These are phyloP conservation scores for Lycaon pictus DNA, from an alignment of 2,113 vertebrate genomes.

Conservation along the genomic window DNA sequence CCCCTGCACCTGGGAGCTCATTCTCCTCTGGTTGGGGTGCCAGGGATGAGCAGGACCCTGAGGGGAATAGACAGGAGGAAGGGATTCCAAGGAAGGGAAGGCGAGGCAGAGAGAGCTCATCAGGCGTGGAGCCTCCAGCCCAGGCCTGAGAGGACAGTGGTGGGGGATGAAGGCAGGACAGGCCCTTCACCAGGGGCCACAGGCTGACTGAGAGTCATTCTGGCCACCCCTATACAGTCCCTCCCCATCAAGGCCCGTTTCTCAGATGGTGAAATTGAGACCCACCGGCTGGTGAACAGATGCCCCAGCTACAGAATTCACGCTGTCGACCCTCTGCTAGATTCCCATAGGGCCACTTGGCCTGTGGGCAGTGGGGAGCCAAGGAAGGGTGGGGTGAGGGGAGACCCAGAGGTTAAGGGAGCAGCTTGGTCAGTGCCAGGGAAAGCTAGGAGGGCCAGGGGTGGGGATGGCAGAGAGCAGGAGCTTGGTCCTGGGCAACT, in stretches of 20 bases:
- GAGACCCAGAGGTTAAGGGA: neutral
- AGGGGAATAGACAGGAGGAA: neutral
- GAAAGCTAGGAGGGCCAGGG: too few species aligned
- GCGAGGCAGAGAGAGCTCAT: neutral
- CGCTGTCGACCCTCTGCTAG: neutral
- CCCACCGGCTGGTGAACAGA: neutral
- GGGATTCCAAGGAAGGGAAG: neutral
- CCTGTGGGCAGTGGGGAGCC: neutral
- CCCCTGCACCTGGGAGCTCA: neutral
- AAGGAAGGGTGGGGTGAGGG: neutral
- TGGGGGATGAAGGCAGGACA: neutral
- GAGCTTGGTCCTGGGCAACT: too few species aligned
- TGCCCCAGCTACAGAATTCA: neutral
- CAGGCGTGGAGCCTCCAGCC: neutral
- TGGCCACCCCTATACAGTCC: neutral
- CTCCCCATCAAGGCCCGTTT: accelerated
- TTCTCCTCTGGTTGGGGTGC: too few species aligned
- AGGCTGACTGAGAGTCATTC: neutral
- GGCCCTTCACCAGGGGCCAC: neutral
- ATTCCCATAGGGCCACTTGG: neutral
- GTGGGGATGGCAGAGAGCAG: neutral
- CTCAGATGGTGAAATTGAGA: neutral
- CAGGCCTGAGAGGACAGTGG: accelerated
- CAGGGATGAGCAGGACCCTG: neutral
- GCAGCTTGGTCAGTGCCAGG: neutral